A percentile compares a stretch with the other conserved stretches of the same genome.
These are phyloP conservation scores for Saccopteryx leptura DNA, from an alignment of 2,113 vertebrate genomes.

Conservation along the genomic window DNA sequence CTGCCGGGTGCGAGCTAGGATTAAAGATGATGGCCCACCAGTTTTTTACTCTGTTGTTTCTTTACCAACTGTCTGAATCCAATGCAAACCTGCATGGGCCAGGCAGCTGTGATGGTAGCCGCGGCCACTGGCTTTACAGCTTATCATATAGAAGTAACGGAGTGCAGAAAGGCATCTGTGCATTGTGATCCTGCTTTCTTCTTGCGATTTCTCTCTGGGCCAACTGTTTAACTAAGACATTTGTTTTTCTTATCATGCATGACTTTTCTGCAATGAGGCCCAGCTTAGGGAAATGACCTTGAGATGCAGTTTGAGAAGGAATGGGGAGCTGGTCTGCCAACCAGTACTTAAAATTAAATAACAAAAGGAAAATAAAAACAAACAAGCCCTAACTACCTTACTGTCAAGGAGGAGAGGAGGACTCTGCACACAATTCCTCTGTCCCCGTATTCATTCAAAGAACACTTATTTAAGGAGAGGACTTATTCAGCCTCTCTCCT, in stretches of 20 bases:
- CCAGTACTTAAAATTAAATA: conserved; percentile 34
- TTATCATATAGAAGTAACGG: background rate
- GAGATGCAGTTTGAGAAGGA: conserved; percentile 26
- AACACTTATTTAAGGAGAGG: no score
- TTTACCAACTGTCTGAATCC: no score
- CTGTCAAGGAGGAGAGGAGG: background rate
- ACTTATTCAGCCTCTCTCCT: background rate
- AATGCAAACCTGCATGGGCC: no score
- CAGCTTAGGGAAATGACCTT: conserved; percentile 66
- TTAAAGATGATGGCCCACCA: no score
- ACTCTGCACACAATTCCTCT: background rate
- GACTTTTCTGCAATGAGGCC: conserved; percentile 18
- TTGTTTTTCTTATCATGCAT: conserved; percentile 67
- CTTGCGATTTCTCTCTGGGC: conserved; percentile 4
- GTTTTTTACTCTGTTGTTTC: no score
- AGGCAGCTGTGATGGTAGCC: no score
- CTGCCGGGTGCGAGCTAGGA: no score
- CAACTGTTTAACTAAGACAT: conserved; percentile 61
- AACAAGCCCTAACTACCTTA: background rate
- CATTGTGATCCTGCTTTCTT: background rate
- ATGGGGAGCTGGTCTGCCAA: conserved; percentile 10
- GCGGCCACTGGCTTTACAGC: no score
- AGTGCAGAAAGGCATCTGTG: background rate
- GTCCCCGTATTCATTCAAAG: background rate
- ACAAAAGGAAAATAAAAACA: conserved; percentile 44